Evolutionary conservation across 2,797 vertebrate genomes (phyloP).

Genomic region (Gymnoscopelus braueri): DNA sequence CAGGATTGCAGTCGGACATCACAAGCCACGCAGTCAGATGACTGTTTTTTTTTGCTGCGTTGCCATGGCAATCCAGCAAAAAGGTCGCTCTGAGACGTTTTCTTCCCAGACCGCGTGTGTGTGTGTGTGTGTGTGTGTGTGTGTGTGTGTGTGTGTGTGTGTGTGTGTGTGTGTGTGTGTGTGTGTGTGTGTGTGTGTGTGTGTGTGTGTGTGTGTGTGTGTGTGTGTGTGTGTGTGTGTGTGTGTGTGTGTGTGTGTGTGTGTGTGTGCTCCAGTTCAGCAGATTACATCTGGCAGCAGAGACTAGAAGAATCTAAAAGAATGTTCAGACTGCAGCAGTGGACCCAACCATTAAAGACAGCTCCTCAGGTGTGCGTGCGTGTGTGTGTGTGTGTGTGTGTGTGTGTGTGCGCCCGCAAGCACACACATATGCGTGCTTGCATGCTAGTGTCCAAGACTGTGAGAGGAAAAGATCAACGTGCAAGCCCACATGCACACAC

Average conservation of each 20-base stretch:
- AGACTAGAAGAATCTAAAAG: conserved; percentile 28
- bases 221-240: conserved; percentile 27
- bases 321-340: conserved; percentile 23
- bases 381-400: neutral
- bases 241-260: conserved; percentile 1
- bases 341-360: conserved; percentile 18
- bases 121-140: conserved; percentile 12
- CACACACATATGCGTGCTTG: neutral
- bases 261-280: conserved; percentile 38
- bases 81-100: conserved; percentile 55
- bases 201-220: conserved; percentile 42
- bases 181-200: too few species aligned
- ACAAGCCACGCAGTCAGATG: conserved; percentile 48
- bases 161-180: too few species aligned
- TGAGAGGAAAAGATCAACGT: too few species aligned
- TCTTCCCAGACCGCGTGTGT: conserved; percentile 49
- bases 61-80: conserved; percentile 62
- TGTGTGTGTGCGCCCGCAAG: too few species aligned
- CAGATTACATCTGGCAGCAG: conserved; percentile 56
- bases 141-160: conserved; percentile 21
- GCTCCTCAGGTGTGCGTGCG: neutral
- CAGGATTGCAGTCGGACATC: conserved; percentile 44
- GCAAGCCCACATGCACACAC: too few species aligned
- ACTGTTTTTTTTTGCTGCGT: conserved; percentile 64
- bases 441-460: conserved; percentile 10